These are phyloP conservation scores for Morone chrysops DNA, from an alignment of 2,113 vertebrate species.

Conservation along the genomic window DNA sequence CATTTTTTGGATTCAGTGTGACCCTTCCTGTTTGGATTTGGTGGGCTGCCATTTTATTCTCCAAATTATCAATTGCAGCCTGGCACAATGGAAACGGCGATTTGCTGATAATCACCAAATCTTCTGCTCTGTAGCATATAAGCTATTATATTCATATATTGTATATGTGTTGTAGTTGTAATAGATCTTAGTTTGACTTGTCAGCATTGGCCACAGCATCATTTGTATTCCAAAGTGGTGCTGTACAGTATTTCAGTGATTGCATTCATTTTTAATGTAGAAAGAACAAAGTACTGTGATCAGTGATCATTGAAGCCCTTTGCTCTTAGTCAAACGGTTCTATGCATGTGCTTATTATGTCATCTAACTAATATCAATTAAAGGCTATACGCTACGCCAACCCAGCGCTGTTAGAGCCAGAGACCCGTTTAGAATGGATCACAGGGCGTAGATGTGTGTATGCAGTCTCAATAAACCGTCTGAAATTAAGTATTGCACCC, in stretches of 20 bases:
- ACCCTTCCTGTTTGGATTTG: constrained; percentile 9
- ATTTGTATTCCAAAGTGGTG: constrained; percentile 55
- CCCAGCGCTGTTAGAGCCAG: constrained; percentile 41
- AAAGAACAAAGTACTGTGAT: constrained; percentile 54
- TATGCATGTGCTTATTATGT: constrained; percentile 59
- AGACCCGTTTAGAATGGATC: constrained; percentile 54
- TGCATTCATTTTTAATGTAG: constrained; percentile 55
- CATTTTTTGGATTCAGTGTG: not conserved
- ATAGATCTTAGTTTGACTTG: constrained; percentile 7
- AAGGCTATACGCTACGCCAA: constrained; percentile 44
- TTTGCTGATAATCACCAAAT: not conserved
- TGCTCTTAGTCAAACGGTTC: constrained; percentile 56
- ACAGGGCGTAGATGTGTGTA: constrained; percentile 36
- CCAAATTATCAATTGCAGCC: constrained; percentile 11
- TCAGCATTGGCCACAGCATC: constrained; percentile 5
- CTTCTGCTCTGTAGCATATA: not conserved
- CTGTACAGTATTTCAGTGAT: constrained; percentile 30
- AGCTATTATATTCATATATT: not conserved
- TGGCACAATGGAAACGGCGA: not conserved
- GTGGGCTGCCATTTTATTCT: constrained; percentile 44
- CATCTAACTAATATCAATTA: constrained; percentile 67
- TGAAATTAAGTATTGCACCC: constrained; percentile 59
- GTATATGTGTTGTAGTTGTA: constrained; percentile 8
- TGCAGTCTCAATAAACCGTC: constrained; percentile 36
- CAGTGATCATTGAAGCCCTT: constrained; percentile 55